phyloP scores from a whole-genome alignment of 2,113 vertebrate species.

The Carettochelys insculpta region DNA sequence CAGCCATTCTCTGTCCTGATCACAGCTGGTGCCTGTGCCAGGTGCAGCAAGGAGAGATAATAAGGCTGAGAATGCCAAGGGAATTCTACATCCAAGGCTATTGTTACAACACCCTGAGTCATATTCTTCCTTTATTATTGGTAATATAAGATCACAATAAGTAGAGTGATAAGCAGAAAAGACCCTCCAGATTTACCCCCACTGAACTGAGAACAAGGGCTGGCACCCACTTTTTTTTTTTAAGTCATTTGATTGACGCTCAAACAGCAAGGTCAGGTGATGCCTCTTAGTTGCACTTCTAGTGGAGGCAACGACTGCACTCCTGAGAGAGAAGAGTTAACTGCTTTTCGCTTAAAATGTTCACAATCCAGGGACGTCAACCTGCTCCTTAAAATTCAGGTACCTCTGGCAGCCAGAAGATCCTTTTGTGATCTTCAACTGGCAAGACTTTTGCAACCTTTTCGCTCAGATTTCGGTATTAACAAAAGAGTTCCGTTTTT shows the following conservation, averaged over 20 bases:
- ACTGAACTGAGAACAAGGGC: neutral
- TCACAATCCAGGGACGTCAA: neutral
- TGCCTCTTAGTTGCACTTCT: too few relatives aligned
- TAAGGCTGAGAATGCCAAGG: neutral
- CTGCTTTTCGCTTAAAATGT: neutral
- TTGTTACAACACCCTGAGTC: neutral
- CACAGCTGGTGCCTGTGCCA: neutral
- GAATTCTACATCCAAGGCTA: neutral
- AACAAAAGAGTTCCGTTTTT: neutral
- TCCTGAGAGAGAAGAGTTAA: neutral
- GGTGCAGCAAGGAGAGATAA: too few relatives aligned
- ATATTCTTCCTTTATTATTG: neutral
- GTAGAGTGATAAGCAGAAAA: neutral
- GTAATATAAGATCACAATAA: neutral
- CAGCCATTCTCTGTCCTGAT: neutral
- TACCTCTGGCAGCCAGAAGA: rapidly evolving
- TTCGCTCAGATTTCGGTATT: neutral
- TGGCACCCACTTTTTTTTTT: neutral
- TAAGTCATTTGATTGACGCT: neutral
- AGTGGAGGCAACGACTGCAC: neutral
- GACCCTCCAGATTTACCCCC: neutral
- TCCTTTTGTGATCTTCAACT: neutral
- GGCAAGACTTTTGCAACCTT: neutral
- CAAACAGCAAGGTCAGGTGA: neutral
- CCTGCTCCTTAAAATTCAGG: neutral